Evolutionary conservation across 2,888 invertebrate species (phyloP), one percentile per base, ranked within the genome.

Genomic region (Rapana venosa): DNA sequence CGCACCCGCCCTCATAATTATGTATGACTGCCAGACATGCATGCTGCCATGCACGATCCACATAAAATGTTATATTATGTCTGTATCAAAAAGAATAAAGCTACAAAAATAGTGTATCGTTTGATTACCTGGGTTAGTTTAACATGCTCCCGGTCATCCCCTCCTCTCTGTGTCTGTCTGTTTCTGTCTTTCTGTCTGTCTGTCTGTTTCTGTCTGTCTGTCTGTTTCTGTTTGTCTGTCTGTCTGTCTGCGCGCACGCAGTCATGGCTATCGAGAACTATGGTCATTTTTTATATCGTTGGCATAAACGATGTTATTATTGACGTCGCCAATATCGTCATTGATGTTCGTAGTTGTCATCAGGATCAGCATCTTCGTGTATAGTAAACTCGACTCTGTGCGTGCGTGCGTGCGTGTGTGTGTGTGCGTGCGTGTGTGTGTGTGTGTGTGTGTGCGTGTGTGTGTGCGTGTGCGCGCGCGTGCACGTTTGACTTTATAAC

Each of bases 381-480:
- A 22, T 66, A 66, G 5, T 20, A 11, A 66, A 20, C 20, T 17
- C 6, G 66, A 66, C 66, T 74, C 11, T 74, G 74, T 74, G 74
- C n/a, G 74, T 74, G 74, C n/a, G 74, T 74, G 74, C n/a, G 74
- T 74, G 74, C n/a, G 74, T 74, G 22, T 74, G 74, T 74, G 74
- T 74, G 74, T 74, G 74, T 74, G 74, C 11, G n/a, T 74, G 74
- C n/a, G 74, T 74, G n/a, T 74, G n/a, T 74, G n/a, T 74, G n/a
- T n/a, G 22, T 74, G 74, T n/a, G 74, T n/a, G n/a, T 2, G 4
- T 11, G 26, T 1, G 26, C 11, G 74, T 74, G 74, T 20, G 22
- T 74, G 74, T 74, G n/a, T 22, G 74, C n/a, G 74, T n/a, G 74
- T 74, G n/a, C n/a, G 74, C 26, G 74, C n/a, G 74, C 26, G 74